Evolutionary conservation across 2,888 invertebrate genomes (phyloP).

Genomic region (Ornithoptera priamus): DNA sequence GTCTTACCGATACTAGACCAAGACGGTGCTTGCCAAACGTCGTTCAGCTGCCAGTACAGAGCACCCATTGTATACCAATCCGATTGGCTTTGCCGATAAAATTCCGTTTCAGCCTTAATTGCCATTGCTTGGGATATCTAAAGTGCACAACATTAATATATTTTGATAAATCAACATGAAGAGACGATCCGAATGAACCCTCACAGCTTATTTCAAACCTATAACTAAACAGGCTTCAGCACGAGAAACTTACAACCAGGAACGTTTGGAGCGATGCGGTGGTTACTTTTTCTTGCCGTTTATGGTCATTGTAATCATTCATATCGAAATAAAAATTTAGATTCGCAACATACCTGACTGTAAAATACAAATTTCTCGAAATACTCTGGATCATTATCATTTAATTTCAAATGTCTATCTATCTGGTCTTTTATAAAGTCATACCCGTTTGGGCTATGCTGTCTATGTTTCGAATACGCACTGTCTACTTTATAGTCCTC

Average conservation of each 20-base stretch:
- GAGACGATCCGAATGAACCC: background rate
- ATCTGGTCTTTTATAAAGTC: constrained; percentile 82
- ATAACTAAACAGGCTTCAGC: too few species aligned
- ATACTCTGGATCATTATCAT: constrained; percentile 73
- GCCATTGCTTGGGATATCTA: constrained; percentile 94
- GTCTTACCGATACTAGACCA: constrained; percentile 92
- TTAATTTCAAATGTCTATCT: constrained; percentile 80
- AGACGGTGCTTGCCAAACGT: constrained; percentile 98
- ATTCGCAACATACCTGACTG: constrained; percentile 85
- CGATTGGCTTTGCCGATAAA: constrained; percentile 83
- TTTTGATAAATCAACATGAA: background rate
- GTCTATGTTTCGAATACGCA: constrained; percentile 86
- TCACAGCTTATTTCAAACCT: background rate
- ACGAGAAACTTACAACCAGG: too few species aligned
- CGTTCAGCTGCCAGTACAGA: constrained; percentile 98
- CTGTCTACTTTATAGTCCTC: constrained; percentile 78
- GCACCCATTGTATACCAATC: constrained; percentile 94
- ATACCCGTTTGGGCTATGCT: constrained; percentile 91
- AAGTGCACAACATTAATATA: constrained; percentile 23
- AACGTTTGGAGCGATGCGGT: too few species aligned
- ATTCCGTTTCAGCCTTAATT: constrained; percentile 91
- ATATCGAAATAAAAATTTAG: constrained; percentile 22
- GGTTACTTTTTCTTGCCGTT: too few species aligned
- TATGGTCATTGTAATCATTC: background rate
- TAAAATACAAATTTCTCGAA: constrained; percentile 88